Conservation (phyloP, 2,888 invertebrate species). For the Lutraria lutraria region DNA sequence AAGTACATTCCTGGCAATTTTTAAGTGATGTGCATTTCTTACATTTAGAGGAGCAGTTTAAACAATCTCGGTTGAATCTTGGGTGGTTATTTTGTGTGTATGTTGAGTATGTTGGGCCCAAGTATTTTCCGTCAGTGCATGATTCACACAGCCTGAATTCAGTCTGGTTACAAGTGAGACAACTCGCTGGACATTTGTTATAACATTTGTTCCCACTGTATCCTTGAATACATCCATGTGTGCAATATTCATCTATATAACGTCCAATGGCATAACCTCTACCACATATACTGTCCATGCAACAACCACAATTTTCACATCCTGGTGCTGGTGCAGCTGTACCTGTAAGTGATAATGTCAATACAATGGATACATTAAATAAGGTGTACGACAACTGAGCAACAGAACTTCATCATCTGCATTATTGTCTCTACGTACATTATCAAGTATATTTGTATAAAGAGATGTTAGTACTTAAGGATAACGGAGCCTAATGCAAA, state of each 20-base stretch:
- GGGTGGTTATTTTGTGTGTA: too few species aligned
- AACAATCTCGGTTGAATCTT: too few species aligned
- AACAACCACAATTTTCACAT: neutral
- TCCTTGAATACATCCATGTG: neutral
- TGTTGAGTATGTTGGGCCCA: neutral
- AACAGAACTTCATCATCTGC: too few species aligned
- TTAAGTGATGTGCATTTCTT: neutral
- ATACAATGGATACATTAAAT: too few species aligned
- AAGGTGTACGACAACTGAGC: too few species aligned
- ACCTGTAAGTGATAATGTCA: neutral
- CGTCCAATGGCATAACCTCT: neutral
- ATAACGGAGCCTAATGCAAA: too few species aligned
- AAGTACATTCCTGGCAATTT: neutral
- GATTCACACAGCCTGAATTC: neutral
- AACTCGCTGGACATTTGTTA: neutral
- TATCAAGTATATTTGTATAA: too few species aligned
- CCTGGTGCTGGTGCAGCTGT: neutral
- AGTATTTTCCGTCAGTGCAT: neutral
- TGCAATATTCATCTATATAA: neutral
- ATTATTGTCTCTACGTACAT: too few species aligned
- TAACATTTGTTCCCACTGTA: neutral
- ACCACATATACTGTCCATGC: neutral
- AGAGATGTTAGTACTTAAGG: too few species aligned
- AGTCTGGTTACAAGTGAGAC: neutral
- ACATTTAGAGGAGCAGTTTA: too few species aligned